These are phyloP conservation scores for Enteromius afrohamiltoni DNA, from an alignment of 2,797 vertebrate genomes.

Conservation along the genomic window DNA sequence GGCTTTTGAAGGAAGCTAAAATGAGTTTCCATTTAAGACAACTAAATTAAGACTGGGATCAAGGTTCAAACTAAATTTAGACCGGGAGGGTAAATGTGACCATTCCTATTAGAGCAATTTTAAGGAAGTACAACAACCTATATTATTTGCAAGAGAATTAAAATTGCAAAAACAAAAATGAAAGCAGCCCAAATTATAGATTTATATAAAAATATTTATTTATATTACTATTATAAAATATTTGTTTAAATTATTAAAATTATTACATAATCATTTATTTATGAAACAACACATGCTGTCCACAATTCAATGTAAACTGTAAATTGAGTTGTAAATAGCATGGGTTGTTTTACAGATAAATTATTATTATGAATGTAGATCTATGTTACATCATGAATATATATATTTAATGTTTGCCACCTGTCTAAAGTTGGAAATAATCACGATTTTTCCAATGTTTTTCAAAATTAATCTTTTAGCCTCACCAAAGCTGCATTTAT, in stretches of 20 bases:
- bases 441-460: background rate
- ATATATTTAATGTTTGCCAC: background rate
- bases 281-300: too few relatives aligned
- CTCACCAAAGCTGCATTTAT: background rate
- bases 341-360: background rate
- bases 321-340: background rate
- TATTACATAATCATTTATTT: too few relatives aligned
- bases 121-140: conserved; percentile 3
- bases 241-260: too few relatives aligned
- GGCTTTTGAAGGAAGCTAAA: conserved; percentile 35
- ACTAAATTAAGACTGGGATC: conserved; percentile 44
- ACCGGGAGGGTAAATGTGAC: conserved; percentile 29
- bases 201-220: too few relatives aligned
- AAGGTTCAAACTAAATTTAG: conserved; percentile 57
- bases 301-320: background rate
- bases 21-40: conserved; percentile 45
- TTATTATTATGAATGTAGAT: background rate
- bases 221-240: too few relatives aligned
- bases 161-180: conserved; percentile 10
- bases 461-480: background rate
- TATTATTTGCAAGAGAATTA: conserved; percentile 35
- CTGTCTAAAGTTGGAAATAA: background rate
- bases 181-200: background rate
- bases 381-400: background rate
- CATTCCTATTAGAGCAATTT: conserved; percentile 37